A percentile compares a stretch with the other conserved stretches of the same genome.
Evolutionary conservation across 2,888 invertebrate species (phyloP).

Genomic region (Meteorus colon): DNA sequence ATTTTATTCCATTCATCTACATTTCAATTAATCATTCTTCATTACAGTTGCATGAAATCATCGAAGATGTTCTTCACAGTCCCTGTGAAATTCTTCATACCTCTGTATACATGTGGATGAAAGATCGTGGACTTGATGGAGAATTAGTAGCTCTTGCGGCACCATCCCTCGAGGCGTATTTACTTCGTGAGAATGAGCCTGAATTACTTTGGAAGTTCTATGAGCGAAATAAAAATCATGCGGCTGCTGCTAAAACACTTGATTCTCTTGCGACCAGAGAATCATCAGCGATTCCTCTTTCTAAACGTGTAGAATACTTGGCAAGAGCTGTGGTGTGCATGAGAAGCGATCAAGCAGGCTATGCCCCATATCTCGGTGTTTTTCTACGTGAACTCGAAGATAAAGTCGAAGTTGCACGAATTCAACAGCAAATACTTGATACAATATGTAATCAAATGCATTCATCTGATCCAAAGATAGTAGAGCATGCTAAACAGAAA

Average conservation of each 20-base stretch:
- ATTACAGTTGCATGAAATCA: constrained; percentile 77
- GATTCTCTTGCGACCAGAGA: constrained; percentile 87
- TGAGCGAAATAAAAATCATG: constrained; percentile 92
- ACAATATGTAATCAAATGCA: constrained; percentile 77
- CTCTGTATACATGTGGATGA: constrained; percentile 94
- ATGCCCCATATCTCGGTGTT: constrained; percentile 83
- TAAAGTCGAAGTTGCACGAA: constrained; percentile 91
- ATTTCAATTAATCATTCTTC: constrained; percentile 21
- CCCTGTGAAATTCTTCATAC: constrained; percentile 93
- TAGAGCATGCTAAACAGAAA: constrained; percentile 78
- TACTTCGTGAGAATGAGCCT: constrained; percentile 74
- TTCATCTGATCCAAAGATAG: constrained; percentile 59
- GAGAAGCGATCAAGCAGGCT: constrained; percentile 87
- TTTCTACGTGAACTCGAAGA: constrained; percentile 93
- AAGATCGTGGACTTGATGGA: constrained; percentile 82
- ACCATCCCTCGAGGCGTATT: constrained; percentile 85
- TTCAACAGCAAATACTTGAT: constrained; percentile 84
- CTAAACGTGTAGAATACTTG: constrained; percentile 91
- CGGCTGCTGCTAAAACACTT: constrained; percentile 92
- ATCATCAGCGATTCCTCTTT: constrained; percentile 82
- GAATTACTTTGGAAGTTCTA: constrained; percentile 94
- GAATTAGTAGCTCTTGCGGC: constrained; percentile 82
- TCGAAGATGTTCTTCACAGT: constrained; percentile 80
- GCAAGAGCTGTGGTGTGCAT: constrained; percentile 96
- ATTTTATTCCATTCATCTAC: neutral